Conservation (phyloP, 2,888 invertebrate genomes). For the Fragum fragum region DNA sequence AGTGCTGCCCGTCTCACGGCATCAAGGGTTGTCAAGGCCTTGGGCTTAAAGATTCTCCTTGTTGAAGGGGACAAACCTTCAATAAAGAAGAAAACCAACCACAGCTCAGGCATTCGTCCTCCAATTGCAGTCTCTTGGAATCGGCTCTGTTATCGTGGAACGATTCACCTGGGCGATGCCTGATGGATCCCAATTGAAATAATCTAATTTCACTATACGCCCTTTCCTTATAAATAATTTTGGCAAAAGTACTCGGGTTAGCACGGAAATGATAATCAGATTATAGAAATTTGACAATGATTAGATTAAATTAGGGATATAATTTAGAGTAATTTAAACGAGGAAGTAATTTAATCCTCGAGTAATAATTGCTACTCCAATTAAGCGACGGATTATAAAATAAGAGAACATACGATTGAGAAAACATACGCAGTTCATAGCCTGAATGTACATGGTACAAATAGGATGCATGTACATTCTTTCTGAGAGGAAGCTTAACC, state of each 20-base stretch:
- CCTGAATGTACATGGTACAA: no score
- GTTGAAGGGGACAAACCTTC: slow-evolving; percentile 10
- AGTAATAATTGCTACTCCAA: no score
- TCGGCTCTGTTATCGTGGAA: no score
- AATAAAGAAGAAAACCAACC: slow-evolving; percentile 13
- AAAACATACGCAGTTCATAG: no score
- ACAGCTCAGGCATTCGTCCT: slow-evolving; percentile 15
- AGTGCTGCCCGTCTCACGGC: no score
- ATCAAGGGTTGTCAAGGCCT: slow-evolving; percentile 8
- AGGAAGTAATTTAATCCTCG: no score
- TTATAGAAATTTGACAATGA: no score
- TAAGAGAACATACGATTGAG: background rate
- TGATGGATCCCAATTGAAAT: background rate
- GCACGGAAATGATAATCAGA: no score
- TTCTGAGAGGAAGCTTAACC: no score
- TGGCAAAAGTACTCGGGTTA: no score
- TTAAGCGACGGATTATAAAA: background rate
- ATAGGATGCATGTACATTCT: background rate
- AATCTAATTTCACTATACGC: no score
- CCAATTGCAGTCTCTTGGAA: slow-evolving; percentile 9
- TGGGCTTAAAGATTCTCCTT: slow-evolving; percentile 19
- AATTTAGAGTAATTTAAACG: background rate
- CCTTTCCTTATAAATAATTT: no score
- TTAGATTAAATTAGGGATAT: background rate
- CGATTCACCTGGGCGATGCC: slow-evolving; percentile 7